phyloP scores from a whole-genome alignment of 2,888 invertebrate species.

The Polyommatus iphigenia region DNA sequence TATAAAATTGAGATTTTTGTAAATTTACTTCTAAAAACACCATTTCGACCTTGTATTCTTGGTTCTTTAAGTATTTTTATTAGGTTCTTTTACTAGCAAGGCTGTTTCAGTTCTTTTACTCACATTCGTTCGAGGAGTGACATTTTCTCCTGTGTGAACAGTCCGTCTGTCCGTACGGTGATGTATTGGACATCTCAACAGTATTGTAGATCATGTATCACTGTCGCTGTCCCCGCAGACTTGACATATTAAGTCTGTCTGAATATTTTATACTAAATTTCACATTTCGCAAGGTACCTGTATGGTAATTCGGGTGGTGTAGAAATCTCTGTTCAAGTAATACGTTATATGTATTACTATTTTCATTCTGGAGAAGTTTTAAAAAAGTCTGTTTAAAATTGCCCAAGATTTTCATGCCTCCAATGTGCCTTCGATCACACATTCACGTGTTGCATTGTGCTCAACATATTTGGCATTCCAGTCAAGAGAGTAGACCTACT shows the following conservation, averaged over 20 bases:
- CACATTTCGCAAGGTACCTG: neutral
- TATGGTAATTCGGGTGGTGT: neutral
- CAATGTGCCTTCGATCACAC: no score
- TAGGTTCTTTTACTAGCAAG: no score
- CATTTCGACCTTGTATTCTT: no score
- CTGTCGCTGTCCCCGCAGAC: neutral
- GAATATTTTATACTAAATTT: neutral
- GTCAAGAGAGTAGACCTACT: no score
- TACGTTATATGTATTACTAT: neutral
- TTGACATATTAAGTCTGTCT: conserved; percentile 19
- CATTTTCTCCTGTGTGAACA: neutral
- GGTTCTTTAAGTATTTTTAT: no score
- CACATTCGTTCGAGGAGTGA: neutral
- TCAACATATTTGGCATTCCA: no score
- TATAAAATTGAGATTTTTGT: no score
- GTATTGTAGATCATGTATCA: conserved; percentile 6
- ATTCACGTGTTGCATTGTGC: no score
- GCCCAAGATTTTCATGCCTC: no score
- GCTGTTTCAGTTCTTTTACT: neutral
- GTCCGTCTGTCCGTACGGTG: neutral
- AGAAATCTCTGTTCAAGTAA: neutral
- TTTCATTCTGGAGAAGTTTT: neutral
- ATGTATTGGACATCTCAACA: neutral
- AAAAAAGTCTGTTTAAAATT: no score
- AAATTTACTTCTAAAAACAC: no score